phyloP scores from a whole-genome alignment of 2,113 vertebrate genomes.

The Saccopteryx bilineata region DNA sequence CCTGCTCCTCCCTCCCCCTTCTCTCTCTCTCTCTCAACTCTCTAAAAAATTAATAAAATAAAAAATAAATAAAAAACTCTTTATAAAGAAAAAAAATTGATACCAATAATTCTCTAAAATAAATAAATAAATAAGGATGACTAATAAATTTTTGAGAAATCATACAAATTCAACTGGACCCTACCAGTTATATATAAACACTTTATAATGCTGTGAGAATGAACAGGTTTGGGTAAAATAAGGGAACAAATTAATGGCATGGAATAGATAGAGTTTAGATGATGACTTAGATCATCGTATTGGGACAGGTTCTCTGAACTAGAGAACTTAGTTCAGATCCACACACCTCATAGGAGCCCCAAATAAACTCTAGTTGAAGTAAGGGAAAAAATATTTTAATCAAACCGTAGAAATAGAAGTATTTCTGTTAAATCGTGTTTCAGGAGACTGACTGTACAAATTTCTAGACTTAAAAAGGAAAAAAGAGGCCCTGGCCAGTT shows the following conservation, averaged over 20 bases:
- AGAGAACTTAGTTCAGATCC: background rate
- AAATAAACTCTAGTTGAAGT: background rate
- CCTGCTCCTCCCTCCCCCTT: no score
- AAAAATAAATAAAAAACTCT: no score
- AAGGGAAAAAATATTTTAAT: background rate
- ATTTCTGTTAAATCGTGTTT: conserved; percentile 47
- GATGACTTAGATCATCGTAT: background rate
- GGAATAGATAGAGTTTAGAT: background rate
- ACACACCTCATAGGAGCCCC: background rate
- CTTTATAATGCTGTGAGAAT: background rate
- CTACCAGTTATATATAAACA: conserved; percentile 8
- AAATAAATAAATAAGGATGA: background rate
- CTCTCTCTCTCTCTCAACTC: no score
- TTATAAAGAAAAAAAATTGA: background rate
- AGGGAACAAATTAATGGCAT: background rate
- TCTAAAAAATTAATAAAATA: background rate
- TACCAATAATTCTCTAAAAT: conserved; percentile 18
- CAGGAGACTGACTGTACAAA: background rate
- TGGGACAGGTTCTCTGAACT: background rate
- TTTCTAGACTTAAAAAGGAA: background rate
- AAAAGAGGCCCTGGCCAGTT: background rate
- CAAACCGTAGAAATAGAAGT: background rate
- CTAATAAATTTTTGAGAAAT: conserved; percentile 22
- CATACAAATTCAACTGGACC: background rate
- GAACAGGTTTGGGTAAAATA: conserved; percentile 1